Conservation (phyloP, 1,140 invertebrate species). For the Drosophila insularis region DNA sequence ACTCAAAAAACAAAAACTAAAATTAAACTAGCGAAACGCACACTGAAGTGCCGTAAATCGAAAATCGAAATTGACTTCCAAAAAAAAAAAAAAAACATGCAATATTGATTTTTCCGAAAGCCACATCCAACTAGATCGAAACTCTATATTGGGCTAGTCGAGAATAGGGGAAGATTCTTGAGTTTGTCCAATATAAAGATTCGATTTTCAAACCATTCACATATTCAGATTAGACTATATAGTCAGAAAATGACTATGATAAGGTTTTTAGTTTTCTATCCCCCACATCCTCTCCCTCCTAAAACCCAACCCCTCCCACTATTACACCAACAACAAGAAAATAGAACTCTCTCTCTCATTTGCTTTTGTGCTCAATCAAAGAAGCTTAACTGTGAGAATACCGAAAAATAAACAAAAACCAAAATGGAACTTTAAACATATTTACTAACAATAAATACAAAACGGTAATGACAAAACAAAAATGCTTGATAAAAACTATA, state of each 20-base stretch:
- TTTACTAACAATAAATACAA: constrained; percentile 9
- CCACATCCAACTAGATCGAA: constrained; percentile 8
- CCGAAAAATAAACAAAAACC: constrained; percentile 60
- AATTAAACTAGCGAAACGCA: constrained; percentile 51
- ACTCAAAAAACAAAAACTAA: constrained; percentile 3
- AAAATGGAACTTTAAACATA: constrained; percentile 23
- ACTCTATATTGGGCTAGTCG: constrained; percentile 48
- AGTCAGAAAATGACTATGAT: too few species aligned
- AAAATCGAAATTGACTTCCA: constrained; percentile 75
- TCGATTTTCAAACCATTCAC: not conserved
- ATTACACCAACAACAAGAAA: constrained; percentile 21
- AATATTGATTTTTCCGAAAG: constrained; percentile 22
- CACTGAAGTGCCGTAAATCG: constrained; percentile 43
- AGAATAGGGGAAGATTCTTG: constrained; percentile 80
- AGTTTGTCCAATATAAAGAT: constrained; percentile 55
- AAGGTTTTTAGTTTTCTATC: constrained; percentile 45
- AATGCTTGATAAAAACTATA: constrained; percentile 33
- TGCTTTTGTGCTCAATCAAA: constrained; percentile 82
- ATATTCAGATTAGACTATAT: constrained; percentile 35
- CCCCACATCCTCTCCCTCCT: not conserved
- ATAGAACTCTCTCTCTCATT: constrained; percentile 67
- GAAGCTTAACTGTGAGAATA: constrained; percentile 82
- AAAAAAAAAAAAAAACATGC: constrained; percentile 18
- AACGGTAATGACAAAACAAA: constrained; percentile 20
- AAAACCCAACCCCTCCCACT: not conserved